These are phyloP conservation scores for Lerema accius DNA, from an alignment of 1,140 invertebrate species.

Conservation along the genomic window DNA sequence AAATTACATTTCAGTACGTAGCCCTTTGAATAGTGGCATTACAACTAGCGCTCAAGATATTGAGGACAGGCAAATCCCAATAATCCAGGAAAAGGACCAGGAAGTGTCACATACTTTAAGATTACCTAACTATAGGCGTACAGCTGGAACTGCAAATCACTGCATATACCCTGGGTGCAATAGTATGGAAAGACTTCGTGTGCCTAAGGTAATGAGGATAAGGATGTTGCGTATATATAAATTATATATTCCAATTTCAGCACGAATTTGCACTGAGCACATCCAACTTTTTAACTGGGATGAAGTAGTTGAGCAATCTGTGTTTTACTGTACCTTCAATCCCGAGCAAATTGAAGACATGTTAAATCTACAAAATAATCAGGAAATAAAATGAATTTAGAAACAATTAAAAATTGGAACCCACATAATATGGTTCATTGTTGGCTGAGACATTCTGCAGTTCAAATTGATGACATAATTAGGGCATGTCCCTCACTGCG, in stretches of 20 bases:
- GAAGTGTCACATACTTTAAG: no score
- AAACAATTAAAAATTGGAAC: neutral
- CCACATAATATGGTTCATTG: neutral
- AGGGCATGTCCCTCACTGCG: neutral
- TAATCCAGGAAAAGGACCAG: no score
- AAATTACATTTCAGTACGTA: no score
- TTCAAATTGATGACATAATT: neutral
- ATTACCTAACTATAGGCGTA: neutral
- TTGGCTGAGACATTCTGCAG: neutral
- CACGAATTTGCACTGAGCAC: neutral
- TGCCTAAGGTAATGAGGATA: neutral
- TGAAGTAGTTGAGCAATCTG: neutral
- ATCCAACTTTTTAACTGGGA: neutral
- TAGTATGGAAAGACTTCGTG: neutral
- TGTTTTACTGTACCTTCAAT: neutral
- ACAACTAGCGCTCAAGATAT: neutral
- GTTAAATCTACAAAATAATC: neutral
- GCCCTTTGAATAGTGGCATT: no score
- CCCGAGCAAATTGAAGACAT: neutral
- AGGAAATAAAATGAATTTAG: neutral
- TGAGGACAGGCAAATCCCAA: neutral
- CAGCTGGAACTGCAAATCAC: neutral
- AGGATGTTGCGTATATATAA: neutral
- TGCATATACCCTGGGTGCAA: neutral
- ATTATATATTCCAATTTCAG: neutral